Evolutionary conservation across 2,888 invertebrate genomes (phyloP), one percentile per base, ranked within the genome.

Genomic region (Cephus runcator): DNA sequence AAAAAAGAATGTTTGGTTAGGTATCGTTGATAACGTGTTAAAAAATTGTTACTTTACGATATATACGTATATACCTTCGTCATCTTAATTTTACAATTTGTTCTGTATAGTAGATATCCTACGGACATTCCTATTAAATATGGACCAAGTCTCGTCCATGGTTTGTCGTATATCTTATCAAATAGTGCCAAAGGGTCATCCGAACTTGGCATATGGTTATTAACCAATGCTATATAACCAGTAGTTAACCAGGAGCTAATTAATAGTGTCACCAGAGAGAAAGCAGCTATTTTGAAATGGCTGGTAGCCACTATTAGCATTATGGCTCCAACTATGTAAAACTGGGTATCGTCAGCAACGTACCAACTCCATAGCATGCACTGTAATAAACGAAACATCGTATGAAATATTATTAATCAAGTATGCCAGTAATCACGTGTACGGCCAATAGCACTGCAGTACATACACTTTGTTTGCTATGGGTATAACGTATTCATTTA

Each of bases 361-460:
- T 97, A 97, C 97, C 97, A 97, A 92, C 97, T 97, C 97, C 97
- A 97, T 68, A 97, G 90, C 97, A 97, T 97, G 90, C 97, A 97
- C 97, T 97, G 92, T 73, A 92, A 92, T 79, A 78, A 74, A 80
- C 79, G 40, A 75, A 40, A 40, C 35, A 69, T 40, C 15, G 15
- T 23, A 40, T 40, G 15, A 40, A 40, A 23, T 40, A 23, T 40
- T 40, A 23, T 23, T 23, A 40, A 40, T 40, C 40, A 23, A 40
- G 23, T 40, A 4, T 1, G 40, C 23, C 40, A 23, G 9, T 40
- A 40, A 9, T 23, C 6, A 40, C 23, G 15, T 9, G 40, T 40
- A 40, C 40, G 1, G 15, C 4, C 0, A 40, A 40, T 15, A 35
- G 35, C 11, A 23, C 1, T 40, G 1, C 6, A 9, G 23, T 23